Conservation (phyloP, 2,888 invertebrate species). For the Mesorhabditis belari region DNA sequence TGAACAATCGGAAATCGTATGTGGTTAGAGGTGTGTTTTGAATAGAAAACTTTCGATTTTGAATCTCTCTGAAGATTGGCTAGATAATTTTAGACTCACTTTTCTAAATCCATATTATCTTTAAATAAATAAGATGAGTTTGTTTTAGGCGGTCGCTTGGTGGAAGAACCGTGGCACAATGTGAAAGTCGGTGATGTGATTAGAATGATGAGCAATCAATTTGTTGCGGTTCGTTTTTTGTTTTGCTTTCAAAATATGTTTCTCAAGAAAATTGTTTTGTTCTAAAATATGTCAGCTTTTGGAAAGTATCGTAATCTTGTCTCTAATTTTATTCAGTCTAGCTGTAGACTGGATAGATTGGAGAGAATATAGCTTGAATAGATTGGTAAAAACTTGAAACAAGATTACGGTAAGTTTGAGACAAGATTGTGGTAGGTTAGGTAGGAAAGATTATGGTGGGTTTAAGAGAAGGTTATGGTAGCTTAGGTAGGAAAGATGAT, state of each 20-base stretch:
- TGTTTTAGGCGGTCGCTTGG: conserved; percentile 67
- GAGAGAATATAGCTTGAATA: too few species aligned
- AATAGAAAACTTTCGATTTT: neutral
- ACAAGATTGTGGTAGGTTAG: too few species aligned
- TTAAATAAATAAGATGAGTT: neutral
- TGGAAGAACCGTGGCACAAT: conserved; percentile 72
- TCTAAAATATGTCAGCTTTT: neutral
- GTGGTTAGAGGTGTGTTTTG: conserved; percentile 68
- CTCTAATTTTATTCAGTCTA: too few species aligned
- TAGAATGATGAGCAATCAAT: conserved; percentile 97
- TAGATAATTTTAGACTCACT: neutral
- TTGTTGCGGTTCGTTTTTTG: conserved; percentile 68
- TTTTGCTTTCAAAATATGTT: conserved; percentile 7
- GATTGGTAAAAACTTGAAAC: too few species aligned
- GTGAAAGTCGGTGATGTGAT: conserved; percentile 93
- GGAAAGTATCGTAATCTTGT: too few species aligned
- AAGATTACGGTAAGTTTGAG: too few species aligned
- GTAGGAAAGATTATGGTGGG: too few species aligned
- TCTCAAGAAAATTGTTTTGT: neutral
- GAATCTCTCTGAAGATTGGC: neutral
- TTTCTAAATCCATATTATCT: neutral
- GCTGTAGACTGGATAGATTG: neutral
- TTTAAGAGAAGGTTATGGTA: too few species aligned
- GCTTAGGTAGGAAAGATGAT: too few species aligned
- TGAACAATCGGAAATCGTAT: conserved; percentile 87